Percentiles rank a stretch among this genome's conserved stretches.
Conservation (phyloP, 2,797 vertebrate genomes). For the Enteromius anoplus region DNA sequence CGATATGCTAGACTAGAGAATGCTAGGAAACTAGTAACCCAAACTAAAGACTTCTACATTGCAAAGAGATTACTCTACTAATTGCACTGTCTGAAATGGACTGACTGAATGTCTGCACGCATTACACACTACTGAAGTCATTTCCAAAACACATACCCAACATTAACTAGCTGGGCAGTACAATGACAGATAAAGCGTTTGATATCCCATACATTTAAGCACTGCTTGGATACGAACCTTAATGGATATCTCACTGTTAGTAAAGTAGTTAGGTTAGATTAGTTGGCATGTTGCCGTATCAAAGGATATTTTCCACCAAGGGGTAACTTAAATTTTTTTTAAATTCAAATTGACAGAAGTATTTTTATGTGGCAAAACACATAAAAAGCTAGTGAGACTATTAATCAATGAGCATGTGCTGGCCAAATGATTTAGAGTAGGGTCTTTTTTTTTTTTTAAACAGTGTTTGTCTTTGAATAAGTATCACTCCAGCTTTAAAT, state of each 20-base stretch:
- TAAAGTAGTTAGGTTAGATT: not conserved
- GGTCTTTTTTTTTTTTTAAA: not conserved
- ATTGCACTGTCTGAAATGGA: slow-evolving; percentile 21
- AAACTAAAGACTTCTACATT: not conserved
- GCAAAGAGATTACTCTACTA: not conserved
- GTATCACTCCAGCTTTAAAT: not conserved
- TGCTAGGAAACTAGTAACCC: not conserved
- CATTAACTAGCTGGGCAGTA: not conserved
- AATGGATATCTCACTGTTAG: not conserved
- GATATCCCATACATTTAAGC: not conserved
- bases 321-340: not conserved
- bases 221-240: not conserved
- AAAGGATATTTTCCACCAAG: not conserved
- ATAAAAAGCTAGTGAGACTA: not conserved
- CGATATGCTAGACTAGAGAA: not conserved
- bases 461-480: not conserved
- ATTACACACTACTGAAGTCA: slow-evolving; percentile 2
- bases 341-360: not conserved
- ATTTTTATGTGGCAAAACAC: not conserved
- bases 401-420: not conserved
- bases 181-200: not conserved
- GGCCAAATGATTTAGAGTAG: not conserved
- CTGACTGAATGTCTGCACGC: slow-evolving; percentile 8
- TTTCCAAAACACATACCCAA: slow-evolving; percentile 24
- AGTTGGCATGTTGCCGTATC: not conserved